phyloP scores from a whole-genome alignment of 2,113 vertebrate species.

The Synodontis membranacea region DNA sequence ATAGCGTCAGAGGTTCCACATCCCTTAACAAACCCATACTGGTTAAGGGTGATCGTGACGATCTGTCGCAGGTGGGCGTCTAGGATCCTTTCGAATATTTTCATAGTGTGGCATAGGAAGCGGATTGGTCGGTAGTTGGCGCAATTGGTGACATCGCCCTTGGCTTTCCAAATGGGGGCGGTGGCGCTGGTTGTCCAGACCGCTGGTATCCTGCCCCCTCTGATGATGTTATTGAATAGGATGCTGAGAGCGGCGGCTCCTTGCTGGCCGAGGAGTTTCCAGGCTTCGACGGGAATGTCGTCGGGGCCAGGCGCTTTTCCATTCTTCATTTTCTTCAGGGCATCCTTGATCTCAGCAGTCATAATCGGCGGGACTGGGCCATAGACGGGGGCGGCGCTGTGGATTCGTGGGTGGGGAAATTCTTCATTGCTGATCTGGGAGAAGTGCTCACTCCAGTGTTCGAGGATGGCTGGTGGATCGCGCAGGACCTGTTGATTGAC shows the following conservation, averaged over 20 bases:
- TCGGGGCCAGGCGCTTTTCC: too few relatives aligned
- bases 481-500: too few relatives aligned
- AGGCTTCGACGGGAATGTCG: too few relatives aligned
- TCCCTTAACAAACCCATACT: background rate
- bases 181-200: background rate
- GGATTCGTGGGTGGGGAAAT: too few relatives aligned
- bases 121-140: background rate
- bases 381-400: too few relatives aligned
- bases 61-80: too few relatives aligned
- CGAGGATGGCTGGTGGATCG: too few relatives aligned
- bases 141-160: background rate
- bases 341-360: too few relatives aligned
- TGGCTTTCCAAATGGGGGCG: background rate
- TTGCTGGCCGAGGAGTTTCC: background rate
- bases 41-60: background rate
- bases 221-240: background rate
- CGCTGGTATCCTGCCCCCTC: accelerated
- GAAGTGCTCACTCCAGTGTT: too few relatives aligned
- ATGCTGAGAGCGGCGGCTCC: background rate
- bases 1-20: background rate
- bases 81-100: background rate
- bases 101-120: background rate
- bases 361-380: too few relatives aligned
- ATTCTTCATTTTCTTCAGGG: background rate
- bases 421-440: too few relatives aligned